Percentiles rank a stretch among this genome's conserved stretches.
Conservation (phyloP, 2,113 vertebrate genomes). For the Ciconia boyciana region DNA sequence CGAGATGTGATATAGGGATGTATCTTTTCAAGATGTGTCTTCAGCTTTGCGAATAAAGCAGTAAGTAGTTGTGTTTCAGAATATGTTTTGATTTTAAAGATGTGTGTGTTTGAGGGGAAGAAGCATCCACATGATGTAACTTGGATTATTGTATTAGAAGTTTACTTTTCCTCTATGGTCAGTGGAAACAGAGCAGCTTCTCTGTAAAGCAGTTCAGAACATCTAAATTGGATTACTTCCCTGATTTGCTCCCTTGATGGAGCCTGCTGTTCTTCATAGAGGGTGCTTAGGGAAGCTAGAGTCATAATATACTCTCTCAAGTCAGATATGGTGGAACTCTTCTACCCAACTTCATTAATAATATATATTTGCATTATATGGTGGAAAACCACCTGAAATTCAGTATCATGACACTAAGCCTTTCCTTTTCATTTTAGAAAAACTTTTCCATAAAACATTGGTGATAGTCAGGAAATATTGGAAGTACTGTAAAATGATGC, state of each 20-base stretch:
- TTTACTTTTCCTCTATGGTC: not conserved
- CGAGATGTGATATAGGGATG: not conserved
- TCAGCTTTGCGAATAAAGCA: not conserved
- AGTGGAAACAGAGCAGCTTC: not conserved
- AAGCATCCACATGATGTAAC: rapidly evolving
- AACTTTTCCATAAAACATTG: not conserved
- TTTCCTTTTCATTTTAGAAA: not conserved
- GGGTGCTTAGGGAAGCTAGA: not conserved
- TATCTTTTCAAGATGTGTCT: not conserved
- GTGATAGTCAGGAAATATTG: not conserved
- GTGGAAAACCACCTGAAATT: not conserved
- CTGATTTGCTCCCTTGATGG: not conserved
- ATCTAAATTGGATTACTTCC: not conserved
- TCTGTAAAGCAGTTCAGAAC: not conserved
- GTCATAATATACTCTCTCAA: not conserved
- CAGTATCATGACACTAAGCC: not conserved
- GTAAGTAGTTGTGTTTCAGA: not conserved
- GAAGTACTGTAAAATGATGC: not conserved
- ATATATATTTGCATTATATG: not conserved
- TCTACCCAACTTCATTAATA: not conserved
- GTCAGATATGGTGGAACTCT: not conserved
- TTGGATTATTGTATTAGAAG: not conserved
- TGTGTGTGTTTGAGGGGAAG: not conserved
- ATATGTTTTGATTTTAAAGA: not conserved
- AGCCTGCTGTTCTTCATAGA: not conserved